Conservation (phyloP, 2,888 invertebrate species). For the Lymantria dispar region DNA sequence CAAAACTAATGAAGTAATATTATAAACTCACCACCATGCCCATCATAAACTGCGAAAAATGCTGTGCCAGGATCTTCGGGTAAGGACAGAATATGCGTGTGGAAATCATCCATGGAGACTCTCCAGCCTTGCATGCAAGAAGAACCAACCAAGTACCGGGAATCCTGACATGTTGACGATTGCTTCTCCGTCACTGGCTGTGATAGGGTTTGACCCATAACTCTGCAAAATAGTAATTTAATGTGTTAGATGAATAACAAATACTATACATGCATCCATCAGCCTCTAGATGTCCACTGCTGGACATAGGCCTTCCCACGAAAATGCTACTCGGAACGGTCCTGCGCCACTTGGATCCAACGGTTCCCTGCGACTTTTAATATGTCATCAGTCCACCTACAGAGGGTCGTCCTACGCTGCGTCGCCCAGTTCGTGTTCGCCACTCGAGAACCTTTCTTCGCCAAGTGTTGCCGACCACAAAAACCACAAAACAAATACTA, state of each 20-base stretch:
- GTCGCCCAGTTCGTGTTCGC: too few species aligned
- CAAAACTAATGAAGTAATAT: neutral
- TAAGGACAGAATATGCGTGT: constrained; percentile 95
- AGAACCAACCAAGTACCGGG: constrained; percentile 90
- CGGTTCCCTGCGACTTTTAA: too few species aligned
- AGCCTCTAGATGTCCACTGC: too few species aligned
- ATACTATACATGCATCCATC: too few species aligned
- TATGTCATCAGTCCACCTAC: too few species aligned
- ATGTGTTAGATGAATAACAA: neutral
- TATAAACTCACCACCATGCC: constrained; percentile 89
- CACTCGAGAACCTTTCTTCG: too few species aligned
- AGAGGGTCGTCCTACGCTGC: too few species aligned
- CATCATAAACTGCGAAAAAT: constrained; percentile 98
- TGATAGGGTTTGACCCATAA: constrained; percentile 98
- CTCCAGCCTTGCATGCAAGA: constrained; percentile 99
- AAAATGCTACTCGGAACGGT: too few species aligned
- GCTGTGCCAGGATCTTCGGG: constrained; percentile 96
- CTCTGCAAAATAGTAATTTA: constrained; percentile 43
- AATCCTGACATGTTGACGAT: constrained; percentile 90
- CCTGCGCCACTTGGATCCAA: too few species aligned
- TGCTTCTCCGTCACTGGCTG: constrained; percentile 97
- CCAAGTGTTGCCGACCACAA: too few species aligned
- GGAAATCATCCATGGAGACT: constrained; percentile 99
- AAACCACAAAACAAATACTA: too few species aligned
- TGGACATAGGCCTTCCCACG: too few species aligned